Conservation (phyloP, 2,113 vertebrate genomes). For the Urocolius indicus region DNA sequence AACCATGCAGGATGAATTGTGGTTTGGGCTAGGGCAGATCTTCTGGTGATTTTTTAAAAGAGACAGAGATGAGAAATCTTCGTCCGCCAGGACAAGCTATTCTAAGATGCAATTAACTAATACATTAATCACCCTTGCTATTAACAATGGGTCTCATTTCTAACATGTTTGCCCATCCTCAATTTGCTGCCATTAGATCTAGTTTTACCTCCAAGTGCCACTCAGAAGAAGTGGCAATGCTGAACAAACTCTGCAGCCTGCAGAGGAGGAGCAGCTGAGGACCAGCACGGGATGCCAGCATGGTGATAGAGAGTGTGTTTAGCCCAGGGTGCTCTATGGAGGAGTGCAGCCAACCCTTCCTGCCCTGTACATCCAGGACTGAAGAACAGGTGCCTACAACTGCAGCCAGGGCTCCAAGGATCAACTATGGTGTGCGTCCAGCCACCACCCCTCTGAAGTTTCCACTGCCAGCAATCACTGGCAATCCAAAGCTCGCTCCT, state of each 20-base stretch:
- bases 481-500: accelerated
- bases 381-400: not conserved
- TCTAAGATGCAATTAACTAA: not conserved
- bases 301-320: accelerated
- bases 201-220: not conserved
- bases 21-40: not conserved
- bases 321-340: accelerated
- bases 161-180: not conserved
- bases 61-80: not conserved
- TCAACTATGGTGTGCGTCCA: accelerated
- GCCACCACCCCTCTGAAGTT: accelerated
- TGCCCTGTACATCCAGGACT: accelerated
- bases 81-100: not conserved
- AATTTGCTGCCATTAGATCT: not conserved
- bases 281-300: not conserved
- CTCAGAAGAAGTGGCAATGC: not conserved
- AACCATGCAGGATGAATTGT: not conserved
- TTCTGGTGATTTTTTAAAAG: not conserved
- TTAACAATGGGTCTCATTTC: not conserved
- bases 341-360: not conserved
- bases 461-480: not conserved
- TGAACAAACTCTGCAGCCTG: not conserved
- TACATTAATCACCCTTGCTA: slow-evolving; percentile 1
- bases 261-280: not conserved
- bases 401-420: not conserved